These are phyloP conservation scores for Pardosa pseudoannulata DNA, from an alignment of 2,888 invertebrate genomes.

Conservation along the genomic window DNA sequence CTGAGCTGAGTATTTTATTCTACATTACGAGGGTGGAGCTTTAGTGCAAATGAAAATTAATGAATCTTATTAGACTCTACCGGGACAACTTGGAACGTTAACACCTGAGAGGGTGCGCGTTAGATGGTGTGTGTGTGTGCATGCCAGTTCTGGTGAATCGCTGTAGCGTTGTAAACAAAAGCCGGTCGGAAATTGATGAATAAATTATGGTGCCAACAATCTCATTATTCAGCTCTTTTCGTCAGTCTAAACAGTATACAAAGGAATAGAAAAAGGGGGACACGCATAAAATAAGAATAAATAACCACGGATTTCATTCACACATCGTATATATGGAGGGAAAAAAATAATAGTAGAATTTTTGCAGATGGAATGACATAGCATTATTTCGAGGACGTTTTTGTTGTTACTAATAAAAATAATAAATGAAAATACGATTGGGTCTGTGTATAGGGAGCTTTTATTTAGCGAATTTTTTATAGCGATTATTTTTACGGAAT, in stretches of 20 bases:
- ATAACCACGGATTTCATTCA: no score
- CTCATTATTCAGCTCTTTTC: slow-evolving; percentile 69
- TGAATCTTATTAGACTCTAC: slow-evolving; percentile 60
- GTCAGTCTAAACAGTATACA: slow-evolving; percentile 59
- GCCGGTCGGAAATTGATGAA: slow-evolving; percentile 68
- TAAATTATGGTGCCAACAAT: slow-evolving; percentile 71
- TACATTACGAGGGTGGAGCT: slow-evolving; percentile 50
- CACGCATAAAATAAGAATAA: slow-evolving; percentile 27
- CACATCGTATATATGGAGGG: neutral
- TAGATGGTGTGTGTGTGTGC: slow-evolving; percentile 44
- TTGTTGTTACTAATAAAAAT: neutral
- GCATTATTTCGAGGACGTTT: neutral
- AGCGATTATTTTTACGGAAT: no score
- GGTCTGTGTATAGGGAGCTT: no score
- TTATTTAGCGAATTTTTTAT: no score
- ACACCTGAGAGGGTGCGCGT: slow-evolving; percentile 48
- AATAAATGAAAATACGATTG: no score
- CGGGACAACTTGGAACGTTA: slow-evolving; percentile 39
- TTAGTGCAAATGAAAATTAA: slow-evolving; percentile 67
- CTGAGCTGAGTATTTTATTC: slow-evolving; percentile 53
- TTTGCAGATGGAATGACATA: neutral
- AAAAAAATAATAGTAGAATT: no score
- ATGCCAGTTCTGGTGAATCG: slow-evolving; percentile 52
- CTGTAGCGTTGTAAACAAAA: slow-evolving; percentile 65
- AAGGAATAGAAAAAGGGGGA: slow-evolving; percentile 27